A percentile compares a stretch with the other conserved stretches of the same genome.
phyloP scores from a whole-genome alignment of 2,888 invertebrate species.

The Ctena decussata region DNA sequence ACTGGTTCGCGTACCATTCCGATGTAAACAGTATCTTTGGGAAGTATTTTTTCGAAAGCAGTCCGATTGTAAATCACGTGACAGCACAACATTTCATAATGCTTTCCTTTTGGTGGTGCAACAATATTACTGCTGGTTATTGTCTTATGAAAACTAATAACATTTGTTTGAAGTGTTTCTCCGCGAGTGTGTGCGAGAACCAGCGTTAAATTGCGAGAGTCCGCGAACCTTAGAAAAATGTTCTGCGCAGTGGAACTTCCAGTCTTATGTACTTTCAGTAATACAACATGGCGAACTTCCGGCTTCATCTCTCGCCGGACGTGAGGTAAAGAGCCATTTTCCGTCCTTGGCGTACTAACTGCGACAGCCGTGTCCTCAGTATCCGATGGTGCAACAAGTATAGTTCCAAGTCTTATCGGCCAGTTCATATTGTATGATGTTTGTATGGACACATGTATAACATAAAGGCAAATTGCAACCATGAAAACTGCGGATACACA shows the following conservation, averaged over 20 bases:
- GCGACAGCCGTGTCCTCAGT: too few relatives aligned
- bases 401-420: too few relatives aligned
- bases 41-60: slow-evolving; percentile 61
- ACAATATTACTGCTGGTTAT: slow-evolving; percentile 47
- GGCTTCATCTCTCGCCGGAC: too few relatives aligned
- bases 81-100: slow-evolving; percentile 66
- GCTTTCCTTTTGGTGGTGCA: slow-evolving; percentile 58
- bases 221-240: slow-evolving; percentile 65
- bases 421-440: too few relatives aligned
- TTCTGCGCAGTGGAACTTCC: slow-evolving; percentile 69
- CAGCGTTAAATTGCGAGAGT: slow-evolving; percentile 58
- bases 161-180: slow-evolving; percentile 44
- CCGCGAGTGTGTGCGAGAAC: slow-evolving; percentile 52
- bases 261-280: slow-evolving; percentile 70
- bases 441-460: too few relatives aligned
- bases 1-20: slow-evolving; percentile 70
- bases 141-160: slow-evolving; percentile 52
- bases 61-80: slow-evolving; percentile 65
- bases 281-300: slow-evolving; percentile 63
- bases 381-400: too few relatives aligned
- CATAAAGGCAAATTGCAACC: too few relatives aligned
- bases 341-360: too few relatives aligned
- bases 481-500: too few relatives aligned
- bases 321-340: too few relatives aligned
- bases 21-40: slow-evolving; percentile 61